Percentiles rank a stretch among this genome's conserved stretches.
phyloP scores from a whole-genome alignment of 2,797 vertebrate species.

The Nasua narica region DNA sequence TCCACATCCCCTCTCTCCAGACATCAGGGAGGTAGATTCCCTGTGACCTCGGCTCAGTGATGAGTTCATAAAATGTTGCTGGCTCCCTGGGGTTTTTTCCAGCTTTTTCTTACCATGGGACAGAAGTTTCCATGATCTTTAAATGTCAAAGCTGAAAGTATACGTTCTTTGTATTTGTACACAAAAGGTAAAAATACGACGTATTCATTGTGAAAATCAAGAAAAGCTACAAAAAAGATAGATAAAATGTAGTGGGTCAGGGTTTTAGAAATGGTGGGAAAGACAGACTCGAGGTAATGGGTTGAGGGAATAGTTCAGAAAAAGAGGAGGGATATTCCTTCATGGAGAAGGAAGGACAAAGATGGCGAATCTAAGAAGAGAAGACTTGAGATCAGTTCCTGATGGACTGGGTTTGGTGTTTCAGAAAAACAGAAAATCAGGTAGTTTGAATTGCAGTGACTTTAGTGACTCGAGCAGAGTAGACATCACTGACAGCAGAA shows the following conservation, averaged over 20 bases:
- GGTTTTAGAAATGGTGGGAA: background rate
- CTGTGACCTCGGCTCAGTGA: background rate
- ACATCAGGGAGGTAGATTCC: too few species aligned
- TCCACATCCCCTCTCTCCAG: rapidly evolving
- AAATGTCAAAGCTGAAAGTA: background rate
- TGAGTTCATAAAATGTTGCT: background rate
- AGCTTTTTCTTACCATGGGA: background rate
- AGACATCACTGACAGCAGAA: background rate
- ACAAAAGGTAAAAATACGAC: background rate
- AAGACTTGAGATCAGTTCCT: background rate
- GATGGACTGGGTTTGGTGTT: background rate
- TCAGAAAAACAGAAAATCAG: background rate
- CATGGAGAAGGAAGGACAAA: background rate
- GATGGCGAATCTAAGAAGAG: rapidly evolving
- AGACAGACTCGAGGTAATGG: rapidly evolving
- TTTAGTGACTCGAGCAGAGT: background rate
- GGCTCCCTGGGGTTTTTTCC: background rate
- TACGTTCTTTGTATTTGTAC: background rate
- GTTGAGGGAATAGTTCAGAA: background rate
- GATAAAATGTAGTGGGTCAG: too few species aligned
- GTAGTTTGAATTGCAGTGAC: background rate
- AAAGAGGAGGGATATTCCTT: background rate
- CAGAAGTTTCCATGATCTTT: background rate
- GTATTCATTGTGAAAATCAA: background rate
- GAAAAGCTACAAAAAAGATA: background rate